Percentiles rank a stretch among this genome's conserved stretches.
phyloP scores from a whole-genome alignment of 2,797 vertebrate species.

The Parambassis ranga region DNA sequence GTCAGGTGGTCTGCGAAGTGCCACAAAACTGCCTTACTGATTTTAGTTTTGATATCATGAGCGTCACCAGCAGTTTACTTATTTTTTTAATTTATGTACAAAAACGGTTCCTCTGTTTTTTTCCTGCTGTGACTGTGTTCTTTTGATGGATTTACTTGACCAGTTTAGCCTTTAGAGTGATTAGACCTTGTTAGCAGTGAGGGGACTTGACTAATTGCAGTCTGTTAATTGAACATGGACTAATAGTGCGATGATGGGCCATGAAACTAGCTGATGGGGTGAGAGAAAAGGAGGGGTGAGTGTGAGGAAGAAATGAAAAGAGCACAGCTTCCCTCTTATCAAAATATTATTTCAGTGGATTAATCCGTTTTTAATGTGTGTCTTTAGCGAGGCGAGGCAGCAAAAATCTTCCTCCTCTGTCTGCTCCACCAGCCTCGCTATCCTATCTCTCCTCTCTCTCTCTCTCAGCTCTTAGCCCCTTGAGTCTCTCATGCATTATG shows the following conservation, averaged over 20 bases:
- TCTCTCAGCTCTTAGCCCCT: conserved; percentile 72
- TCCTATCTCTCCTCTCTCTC: conserved; percentile 56
- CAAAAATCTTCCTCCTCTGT: conserved; percentile 68
- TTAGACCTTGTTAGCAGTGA: conserved; percentile 61
- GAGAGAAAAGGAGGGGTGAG: conserved; percentile 50
- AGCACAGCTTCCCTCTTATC: conserved; percentile 74
- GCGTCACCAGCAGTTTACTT: no score
- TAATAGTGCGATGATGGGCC: conserved; percentile 59
- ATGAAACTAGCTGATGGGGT: conserved; percentile 58
- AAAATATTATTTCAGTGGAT: conserved; percentile 85
- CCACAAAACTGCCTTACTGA: no score
- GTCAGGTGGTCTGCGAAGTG: no score
- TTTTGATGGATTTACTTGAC: conserved; percentile 53
- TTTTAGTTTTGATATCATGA: no score
- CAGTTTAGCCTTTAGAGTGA: conserved; percentile 47
- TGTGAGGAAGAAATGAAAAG: conserved; percentile 48
- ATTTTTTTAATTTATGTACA: no score
- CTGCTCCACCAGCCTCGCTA: conserved; percentile 58
- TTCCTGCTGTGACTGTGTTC: conserved; percentile 8
- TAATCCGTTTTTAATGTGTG: conserved; percentile 85
- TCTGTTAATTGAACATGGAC: conserved; percentile 71
- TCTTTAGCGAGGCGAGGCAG: conserved; percentile 75
- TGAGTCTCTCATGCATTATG: conserved; percentile 86
- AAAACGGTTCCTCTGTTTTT: background rate
- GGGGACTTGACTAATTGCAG: conserved; percentile 67